phyloP scores from a whole-genome alignment of 2,797 vertebrate genomes.

The Oreochromis mossambicus region DNA sequence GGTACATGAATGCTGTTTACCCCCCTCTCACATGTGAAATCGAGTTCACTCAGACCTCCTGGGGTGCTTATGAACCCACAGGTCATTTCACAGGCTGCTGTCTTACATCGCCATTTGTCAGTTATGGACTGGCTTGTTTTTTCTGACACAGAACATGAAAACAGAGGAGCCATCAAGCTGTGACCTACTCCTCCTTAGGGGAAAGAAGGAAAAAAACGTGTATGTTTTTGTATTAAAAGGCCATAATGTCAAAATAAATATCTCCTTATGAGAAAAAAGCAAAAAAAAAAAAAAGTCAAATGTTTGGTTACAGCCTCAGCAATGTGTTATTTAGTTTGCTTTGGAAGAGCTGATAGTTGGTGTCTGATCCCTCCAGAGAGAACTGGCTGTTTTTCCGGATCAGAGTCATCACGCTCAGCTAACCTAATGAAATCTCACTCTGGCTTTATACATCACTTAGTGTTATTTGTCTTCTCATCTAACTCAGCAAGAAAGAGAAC shows the following conservation, averaged over 20 bases:
- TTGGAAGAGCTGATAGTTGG: not conserved
- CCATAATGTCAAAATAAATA: not conserved
- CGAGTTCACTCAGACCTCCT: constrained; percentile 9
- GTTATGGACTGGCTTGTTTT: not conserved
- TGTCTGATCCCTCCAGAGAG: not conserved
- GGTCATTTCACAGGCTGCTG: not conserved
- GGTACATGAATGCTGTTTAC: not conserved
- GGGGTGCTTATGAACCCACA: not conserved
- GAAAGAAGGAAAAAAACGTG: not conserved
- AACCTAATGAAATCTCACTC: not conserved
- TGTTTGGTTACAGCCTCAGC: not conserved
- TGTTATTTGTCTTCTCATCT: not conserved
- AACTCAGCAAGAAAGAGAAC: not conserved
- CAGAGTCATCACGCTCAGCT: not conserved
- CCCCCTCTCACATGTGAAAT: constrained; percentile 1
- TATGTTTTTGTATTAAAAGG: not conserved
- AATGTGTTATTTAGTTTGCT: not conserved
- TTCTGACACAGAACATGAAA: not conserved
- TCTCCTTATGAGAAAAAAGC: not conserved
- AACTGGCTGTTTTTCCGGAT: not conserved
- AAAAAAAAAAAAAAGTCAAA: accelerated
- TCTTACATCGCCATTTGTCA: not conserved
- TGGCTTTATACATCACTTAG: not conserved
- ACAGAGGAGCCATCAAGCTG: not conserved
- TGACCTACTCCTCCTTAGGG: not conserved